A percentile compares a stretch with the other conserved stretches of the same genome.
phyloP scores from a whole-genome alignment of 2,888 invertebrate genomes.

The Graphium colonna region DNA sequence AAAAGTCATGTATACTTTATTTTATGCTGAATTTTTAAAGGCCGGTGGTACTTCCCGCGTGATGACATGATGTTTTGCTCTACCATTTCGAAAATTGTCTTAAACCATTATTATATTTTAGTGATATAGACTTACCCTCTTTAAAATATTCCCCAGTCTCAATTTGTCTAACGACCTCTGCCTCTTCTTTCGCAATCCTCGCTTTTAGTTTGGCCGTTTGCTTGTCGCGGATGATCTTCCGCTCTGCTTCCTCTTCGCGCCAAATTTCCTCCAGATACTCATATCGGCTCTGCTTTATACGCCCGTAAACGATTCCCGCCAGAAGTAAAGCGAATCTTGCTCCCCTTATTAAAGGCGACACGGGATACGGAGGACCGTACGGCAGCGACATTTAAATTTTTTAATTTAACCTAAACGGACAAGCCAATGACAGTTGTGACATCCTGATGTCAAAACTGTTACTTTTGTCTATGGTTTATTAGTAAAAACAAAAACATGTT shows the following conservation, averaged over 20 bases:
- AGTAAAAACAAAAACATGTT: too few relatives aligned
- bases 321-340: slow-evolving; percentile 52
- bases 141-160: slow-evolving; percentile 55
- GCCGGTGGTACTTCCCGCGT: too few relatives aligned
- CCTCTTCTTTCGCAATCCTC: slow-evolving; percentile 54
- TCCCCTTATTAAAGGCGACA: slow-evolving; percentile 66
- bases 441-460: too few relatives aligned
- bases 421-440: slow-evolving; percentile 12
- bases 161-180: slow-evolving; percentile 42
- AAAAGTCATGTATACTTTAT: too few relatives aligned
- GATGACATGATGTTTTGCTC: too few relatives aligned
- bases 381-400: slow-evolving; percentile 43
- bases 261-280: slow-evolving; percentile 42
- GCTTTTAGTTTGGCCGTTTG: slow-evolving; percentile 47
- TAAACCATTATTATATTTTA: too few relatives aligned
- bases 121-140: too few relatives aligned
- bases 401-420: not conserved
- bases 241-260: slow-evolving; percentile 50
- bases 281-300: slow-evolving; percentile 50
- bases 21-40: too few relatives aligned
- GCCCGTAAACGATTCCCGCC: slow-evolving; percentile 60
- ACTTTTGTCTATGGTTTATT: too few relatives aligned
- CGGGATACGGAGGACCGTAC: slow-evolving; percentile 56
- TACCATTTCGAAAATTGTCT: too few relatives aligned
- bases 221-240: slow-evolving; percentile 53